Conservation (phyloP, 2,888 invertebrate genomes). For the Iphiclides podalirius region DNA sequence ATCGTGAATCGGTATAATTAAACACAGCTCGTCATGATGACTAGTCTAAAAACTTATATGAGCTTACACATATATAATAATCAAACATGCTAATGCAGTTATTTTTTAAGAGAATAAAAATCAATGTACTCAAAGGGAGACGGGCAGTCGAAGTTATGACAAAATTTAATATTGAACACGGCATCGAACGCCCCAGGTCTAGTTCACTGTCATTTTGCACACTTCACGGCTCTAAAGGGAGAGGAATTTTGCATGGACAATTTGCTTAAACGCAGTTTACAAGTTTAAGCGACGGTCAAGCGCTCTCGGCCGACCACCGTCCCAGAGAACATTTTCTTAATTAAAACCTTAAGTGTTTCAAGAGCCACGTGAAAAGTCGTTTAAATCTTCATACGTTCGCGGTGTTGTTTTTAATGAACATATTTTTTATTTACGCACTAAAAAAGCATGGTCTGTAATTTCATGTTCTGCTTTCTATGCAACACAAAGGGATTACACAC, state of each 20-base stretch:
- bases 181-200: constrained; percentile 17
- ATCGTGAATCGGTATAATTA: no score
- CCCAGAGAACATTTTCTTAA: constrained; percentile 55
- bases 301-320: constrained; percentile 40
- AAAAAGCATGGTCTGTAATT: constrained; percentile 1
- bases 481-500: no score
- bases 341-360: constrained; percentile 56
- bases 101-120: constrained; percentile 35
- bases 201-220: constrained; percentile 36
- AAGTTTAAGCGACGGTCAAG: constrained; percentile 59
- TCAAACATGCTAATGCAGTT: no score
- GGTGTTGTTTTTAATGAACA: constrained; percentile 6
- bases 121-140: constrained; percentile 39
- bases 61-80: no score
- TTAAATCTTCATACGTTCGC: no score
- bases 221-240: constrained; percentile 35
- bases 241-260: constrained; percentile 55
- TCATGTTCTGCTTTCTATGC: no score
- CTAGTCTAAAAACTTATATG: no score
- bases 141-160: constrained; percentile 43
- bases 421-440: no score
- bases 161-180: constrained; percentile 26
- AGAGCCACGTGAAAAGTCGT: constrained; percentile 35
- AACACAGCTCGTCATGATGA: no score
- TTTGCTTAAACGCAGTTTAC: constrained; percentile 62